Conservation (phyloP, 2,113 vertebrate genomes). For the Tenebrosternarchus preto region DNA sequence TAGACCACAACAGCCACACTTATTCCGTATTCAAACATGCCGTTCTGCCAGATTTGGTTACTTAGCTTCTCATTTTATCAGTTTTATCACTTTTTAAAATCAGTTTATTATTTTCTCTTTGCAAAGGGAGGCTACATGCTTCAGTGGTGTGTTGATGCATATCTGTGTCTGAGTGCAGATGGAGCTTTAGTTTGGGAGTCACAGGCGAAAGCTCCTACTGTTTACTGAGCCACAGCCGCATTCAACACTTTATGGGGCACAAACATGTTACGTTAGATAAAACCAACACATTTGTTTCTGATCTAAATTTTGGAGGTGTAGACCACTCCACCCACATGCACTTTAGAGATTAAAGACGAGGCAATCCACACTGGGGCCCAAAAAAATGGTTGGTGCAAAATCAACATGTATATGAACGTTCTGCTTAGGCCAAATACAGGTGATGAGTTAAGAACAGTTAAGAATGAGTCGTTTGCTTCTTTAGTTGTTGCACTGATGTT, state of each 20-base stretch:
- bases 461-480: no score
- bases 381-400: not conserved
- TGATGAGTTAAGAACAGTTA: no score
- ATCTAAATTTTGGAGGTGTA: not conserved
- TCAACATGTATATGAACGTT: no score
- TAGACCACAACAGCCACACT: no score
- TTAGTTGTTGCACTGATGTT: no score
- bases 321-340: no score
- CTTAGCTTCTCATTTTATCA: not conserved
- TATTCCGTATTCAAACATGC: no score
- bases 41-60: not conserved
- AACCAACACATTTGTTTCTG: not conserved
- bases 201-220: not conserved
- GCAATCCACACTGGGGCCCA: not conserved
- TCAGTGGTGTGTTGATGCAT: not conserved
- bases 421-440: no score
- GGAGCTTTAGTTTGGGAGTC: not conserved
- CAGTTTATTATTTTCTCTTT: not conserved
- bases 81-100: not conserved
- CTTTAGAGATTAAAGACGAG: not conserved
- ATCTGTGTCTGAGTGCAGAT: not conserved
- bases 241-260: not conserved
- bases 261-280: not conserved
- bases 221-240: not conserved
- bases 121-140: conserved; percentile 16